A percentile compares a stretch with the other conserved stretches of the same genome.
Conservation (phyloP, 1,140 invertebrate species). For the Fopius arisanus region DNA sequence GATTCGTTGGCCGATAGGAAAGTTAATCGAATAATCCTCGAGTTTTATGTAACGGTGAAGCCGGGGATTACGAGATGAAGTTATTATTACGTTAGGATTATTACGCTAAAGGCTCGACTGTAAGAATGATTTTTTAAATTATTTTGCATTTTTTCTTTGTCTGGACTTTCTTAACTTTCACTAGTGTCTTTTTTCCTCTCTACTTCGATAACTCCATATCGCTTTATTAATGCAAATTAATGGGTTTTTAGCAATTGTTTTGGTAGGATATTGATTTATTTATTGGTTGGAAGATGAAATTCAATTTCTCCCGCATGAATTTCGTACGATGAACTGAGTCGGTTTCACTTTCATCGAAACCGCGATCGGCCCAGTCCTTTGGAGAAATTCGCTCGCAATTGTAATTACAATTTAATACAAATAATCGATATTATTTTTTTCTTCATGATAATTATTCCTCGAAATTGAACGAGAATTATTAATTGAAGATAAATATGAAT, state of each 20-base stretch:
- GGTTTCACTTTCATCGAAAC: conserved; percentile 19
- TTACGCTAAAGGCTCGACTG: background rate
- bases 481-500: background rate
- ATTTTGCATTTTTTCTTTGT: background rate
- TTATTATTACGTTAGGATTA: conserved; percentile 19
- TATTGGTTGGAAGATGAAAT: background rate
- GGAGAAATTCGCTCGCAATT: conserved; percentile 2
- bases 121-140: conserved; percentile 13
- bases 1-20: conserved; percentile 30
- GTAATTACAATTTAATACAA: background rate
- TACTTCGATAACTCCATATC: background rate
- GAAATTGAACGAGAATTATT: background rate
- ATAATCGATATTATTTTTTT: too few relatives aligned
- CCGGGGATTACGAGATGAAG: conserved; percentile 18
- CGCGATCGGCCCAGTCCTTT: conserved; percentile 10
- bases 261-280: background rate
- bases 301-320: conserved; percentile 14
- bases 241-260: background rate
- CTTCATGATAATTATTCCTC: background rate
- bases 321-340: background rate
- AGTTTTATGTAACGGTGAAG: conserved; percentile 9
- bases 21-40: conserved; percentile 24
- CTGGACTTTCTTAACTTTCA: conserved; percentile 6
- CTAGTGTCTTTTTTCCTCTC: background rate
- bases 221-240: background rate